A percentile compares a stretch with the other conserved stretches of the same genome.
These are phyloP conservation scores for Zophobas morio DNA, from an alignment of 1,140 invertebrate species.

Conservation along the genomic window DNA sequence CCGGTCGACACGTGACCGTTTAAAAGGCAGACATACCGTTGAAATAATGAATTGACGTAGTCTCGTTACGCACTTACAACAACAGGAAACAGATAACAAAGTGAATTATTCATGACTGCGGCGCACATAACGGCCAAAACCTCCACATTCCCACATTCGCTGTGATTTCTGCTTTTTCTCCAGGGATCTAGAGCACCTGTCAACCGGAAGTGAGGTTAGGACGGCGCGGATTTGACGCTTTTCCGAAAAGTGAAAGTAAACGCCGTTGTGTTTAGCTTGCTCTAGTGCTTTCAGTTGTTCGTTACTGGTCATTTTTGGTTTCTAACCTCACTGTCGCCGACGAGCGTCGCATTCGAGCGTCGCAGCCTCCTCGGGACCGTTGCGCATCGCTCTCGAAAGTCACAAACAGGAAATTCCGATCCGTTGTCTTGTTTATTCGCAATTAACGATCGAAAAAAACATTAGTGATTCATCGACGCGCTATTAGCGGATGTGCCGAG, in stretches of 20 bases:
- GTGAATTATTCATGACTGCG: constrained; percentile 24
- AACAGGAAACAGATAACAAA: constrained; percentile 21
- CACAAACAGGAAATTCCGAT: neutral
- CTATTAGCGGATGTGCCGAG: neutral
- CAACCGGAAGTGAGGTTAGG: too few relatives aligned
- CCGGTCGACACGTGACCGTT: neutral
- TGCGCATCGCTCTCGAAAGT: neutral
- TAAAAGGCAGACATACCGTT: constrained; percentile 4
- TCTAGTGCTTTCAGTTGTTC: too few relatives aligned
- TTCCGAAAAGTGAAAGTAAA: too few relatives aligned
- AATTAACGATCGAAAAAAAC: neutral
- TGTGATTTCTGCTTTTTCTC: neutral
- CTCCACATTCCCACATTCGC: neutral
- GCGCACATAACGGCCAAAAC: constrained; percentile 2
- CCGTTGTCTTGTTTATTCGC: neutral
- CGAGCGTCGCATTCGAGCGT: too few relatives aligned
- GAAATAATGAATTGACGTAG: constrained; percentile 31
- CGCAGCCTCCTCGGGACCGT: neutral
- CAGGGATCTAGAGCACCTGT: too few relatives aligned
- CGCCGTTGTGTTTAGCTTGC: too few relatives aligned
- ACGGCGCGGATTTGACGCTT: too few relatives aligned
- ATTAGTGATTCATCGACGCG: neutral
- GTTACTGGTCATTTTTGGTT: too few relatives aligned
- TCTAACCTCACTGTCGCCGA: too few relatives aligned
- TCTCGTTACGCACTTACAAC: constrained; percentile 18